These are phyloP conservation scores for Anseranas semipalmata DNA, from an alignment of 2,113 vertebrate genomes.

Conservation along the genomic window DNA sequence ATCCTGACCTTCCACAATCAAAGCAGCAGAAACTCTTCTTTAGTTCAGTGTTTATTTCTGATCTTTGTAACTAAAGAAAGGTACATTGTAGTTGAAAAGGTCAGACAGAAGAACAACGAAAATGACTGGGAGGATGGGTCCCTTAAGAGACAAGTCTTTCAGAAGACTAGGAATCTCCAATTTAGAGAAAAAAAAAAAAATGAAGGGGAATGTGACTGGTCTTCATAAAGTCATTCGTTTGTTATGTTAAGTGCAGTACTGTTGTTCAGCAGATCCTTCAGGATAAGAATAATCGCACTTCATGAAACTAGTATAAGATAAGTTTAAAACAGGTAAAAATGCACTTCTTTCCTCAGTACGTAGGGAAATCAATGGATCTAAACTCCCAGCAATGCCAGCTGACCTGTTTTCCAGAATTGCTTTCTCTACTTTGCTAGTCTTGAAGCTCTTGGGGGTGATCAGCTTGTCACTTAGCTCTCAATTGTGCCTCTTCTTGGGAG, in stretches of 20 bases:
- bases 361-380: background rate
- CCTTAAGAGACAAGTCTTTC: background rate
- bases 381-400: background rate
- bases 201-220: background rate
- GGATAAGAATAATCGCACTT: background rate
- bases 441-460: background rate
- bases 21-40: rapidly evolving
- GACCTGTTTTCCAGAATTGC: background rate
- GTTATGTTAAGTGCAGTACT: background rate
- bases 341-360: background rate
- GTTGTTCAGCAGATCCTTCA: background rate
- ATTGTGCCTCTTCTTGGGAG: background rate
- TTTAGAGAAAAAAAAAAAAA: background rate
- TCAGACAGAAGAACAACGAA: background rate
- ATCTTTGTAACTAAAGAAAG: background rate
- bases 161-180: background rate
- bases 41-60: background rate
- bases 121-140: background rate
- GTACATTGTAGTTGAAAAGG: rapidly evolving
- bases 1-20: background rate
- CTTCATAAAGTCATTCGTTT: background rate
- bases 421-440: background rate
- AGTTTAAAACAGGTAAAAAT: background rate
- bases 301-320: background rate
- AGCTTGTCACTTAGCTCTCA: background rate